These are phyloP conservation scores for Sardinella longiceps DNA, from an alignment of 2,797 vertebrate genomes.

Conservation along the genomic window DNA sequence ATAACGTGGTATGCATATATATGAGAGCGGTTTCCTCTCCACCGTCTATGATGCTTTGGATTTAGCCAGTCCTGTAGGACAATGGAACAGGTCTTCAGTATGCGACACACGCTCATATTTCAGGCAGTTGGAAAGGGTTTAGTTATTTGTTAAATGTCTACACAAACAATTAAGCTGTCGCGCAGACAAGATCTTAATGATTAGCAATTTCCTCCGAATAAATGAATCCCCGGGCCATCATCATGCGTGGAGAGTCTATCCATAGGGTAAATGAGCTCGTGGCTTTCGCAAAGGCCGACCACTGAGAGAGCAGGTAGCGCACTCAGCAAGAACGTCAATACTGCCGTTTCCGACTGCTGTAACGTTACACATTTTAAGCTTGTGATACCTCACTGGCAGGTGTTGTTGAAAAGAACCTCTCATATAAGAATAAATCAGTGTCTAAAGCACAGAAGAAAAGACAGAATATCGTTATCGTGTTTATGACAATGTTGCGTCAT, in stretches of 20 bases:
- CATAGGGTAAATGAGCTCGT: background rate
- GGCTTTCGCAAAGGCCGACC: background rate
- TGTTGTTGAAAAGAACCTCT: background rate
- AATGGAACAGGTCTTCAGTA: constrained; percentile 66
- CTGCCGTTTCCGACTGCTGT: background rate
- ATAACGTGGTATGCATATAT: background rate
- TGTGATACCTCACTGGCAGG: background rate
- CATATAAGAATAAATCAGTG: background rate
- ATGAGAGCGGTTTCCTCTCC: background rate
- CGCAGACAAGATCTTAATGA: background rate
- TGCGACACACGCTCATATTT: constrained; percentile 21
- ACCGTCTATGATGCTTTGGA: constrained; percentile 36
- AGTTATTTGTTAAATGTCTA: constrained; percentile 18
- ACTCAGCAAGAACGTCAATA: constrained; percentile 10
- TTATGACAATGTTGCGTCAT: too few species aligned
- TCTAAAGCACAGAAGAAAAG: background rate
- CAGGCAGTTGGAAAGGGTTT: constrained; percentile 5
- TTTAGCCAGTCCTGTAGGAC: constrained; percentile 59
- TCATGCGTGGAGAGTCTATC: background rate
- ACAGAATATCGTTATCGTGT: background rate
- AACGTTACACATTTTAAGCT: background rate
- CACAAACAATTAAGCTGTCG: constrained; percentile 18
- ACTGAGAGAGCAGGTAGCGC: constrained; percentile 15
- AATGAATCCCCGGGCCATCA: background rate
- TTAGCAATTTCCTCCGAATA: constrained; percentile 15